Evolutionary conservation across 1,140 invertebrate genomes (phyloP).

Genomic region (Camponotus floridanus): DNA sequence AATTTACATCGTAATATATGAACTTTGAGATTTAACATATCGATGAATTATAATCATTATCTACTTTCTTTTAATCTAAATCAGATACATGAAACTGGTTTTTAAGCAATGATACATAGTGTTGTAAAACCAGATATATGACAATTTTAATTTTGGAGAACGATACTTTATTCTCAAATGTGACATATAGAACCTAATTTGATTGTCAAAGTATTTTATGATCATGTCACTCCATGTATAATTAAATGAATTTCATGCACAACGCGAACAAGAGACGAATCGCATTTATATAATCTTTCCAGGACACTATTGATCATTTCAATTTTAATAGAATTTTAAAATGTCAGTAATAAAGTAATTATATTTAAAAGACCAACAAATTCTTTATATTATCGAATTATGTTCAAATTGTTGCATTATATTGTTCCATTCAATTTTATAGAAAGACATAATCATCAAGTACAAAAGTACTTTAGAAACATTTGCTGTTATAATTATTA

Average conservation of each 20-base stretch:
- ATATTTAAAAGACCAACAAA: not conserved
- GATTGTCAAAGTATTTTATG: conserved; percentile 50
- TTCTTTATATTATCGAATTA: not conserved
- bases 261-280: not conserved
- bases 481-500: not conserved
- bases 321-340: not conserved
- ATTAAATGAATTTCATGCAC: conserved; percentile 54
- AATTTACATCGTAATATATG: not conserved
- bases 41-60: not conserved
- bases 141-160: conserved; percentile 62
- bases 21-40: not conserved
- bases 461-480: not conserved
- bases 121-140: conserved; percentile 50
- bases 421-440: not conserved
- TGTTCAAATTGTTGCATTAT: not conserved
- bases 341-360: not conserved
- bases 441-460: not conserved
- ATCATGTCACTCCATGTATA: conserved; percentile 4
- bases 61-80: conserved; percentile 28
- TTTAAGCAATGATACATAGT: conserved; percentile 55
- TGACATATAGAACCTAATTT: conserved; percentile 34
- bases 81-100: conserved; percentile 59
- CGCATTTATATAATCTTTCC: not conserved
- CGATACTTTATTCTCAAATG: conserved; percentile 28
- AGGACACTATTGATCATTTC: not conserved